Evolutionary conservation across 2,113 vertebrate genomes (phyloP).

Genomic region (Tachycineta bicolor): DNA sequence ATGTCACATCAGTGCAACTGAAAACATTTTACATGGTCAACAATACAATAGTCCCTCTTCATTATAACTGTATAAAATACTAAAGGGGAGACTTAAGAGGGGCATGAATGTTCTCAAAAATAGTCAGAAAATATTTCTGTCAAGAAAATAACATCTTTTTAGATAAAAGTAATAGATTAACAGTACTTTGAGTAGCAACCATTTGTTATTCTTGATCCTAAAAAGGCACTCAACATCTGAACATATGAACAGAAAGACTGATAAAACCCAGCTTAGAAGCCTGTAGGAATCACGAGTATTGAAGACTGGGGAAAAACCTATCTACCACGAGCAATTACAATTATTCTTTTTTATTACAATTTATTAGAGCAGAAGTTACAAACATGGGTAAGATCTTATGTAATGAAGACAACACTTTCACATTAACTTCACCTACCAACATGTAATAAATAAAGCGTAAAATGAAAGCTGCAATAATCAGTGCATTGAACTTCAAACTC

Average conservation of each 20-base stretch:
- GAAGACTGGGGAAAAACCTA: background rate
- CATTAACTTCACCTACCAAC: background rate
- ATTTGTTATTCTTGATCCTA: constrained; percentile 21
- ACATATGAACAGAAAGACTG: background rate
- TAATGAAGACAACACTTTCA: constrained; percentile 29
- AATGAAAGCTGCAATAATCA: constrained; percentile 27
- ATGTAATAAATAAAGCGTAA: constrained; percentile 60
- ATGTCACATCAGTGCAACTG: background rate
- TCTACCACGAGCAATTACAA: background rate
- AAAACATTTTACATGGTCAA: background rate
- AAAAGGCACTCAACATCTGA: constrained; percentile 64
- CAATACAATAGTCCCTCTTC: constrained; percentile 8
- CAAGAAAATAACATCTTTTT: constrained; percentile 36
- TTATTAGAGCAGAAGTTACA: constrained; percentile 58
- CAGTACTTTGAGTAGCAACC: constrained; percentile 41
- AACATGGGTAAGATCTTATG: background rate
- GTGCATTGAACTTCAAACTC: background rate
- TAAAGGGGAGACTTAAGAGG: background rate
- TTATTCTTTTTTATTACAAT: background rate
- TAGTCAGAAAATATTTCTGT: constrained; percentile 20
- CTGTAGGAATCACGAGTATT: background rate
- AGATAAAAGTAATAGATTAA: constrained; percentile 42
- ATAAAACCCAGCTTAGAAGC: constrained; percentile 10
- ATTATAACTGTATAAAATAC: constrained; percentile 39
- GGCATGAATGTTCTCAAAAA: constrained; percentile 9